These are phyloP conservation scores for Sternarchorhynchus goeldii DNA, from an alignment of 2,797 vertebrate species.

Conservation along the genomic window DNA sequence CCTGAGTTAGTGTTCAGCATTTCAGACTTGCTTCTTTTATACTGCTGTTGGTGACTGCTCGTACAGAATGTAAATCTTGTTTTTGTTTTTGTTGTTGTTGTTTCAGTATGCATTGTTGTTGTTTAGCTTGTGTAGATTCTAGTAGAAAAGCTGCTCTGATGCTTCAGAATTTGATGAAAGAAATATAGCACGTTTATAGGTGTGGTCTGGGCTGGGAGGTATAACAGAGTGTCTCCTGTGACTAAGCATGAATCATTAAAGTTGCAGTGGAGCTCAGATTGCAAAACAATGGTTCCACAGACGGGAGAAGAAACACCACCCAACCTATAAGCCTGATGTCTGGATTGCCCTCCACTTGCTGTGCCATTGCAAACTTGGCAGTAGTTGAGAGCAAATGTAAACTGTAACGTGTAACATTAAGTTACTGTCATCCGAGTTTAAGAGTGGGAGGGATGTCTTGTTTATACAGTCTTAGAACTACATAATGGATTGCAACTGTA, in stretches of 20 bases:
- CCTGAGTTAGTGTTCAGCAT: conserved; percentile 27
- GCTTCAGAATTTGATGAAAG: background rate
- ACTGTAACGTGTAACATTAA: too few species aligned
- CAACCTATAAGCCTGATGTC: conserved; percentile 12
- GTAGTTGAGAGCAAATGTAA: background rate
- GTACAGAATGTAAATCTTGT: background rate
- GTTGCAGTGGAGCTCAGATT: conserved; percentile 33
- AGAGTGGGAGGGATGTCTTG: too few species aligned
- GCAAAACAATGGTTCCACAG: conserved; percentile 37
- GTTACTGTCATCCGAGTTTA: too few species aligned
- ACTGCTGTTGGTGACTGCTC: background rate
- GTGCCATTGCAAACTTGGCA: background rate
- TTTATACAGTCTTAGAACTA: too few species aligned
- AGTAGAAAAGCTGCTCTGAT: background rate
- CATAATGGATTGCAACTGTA: too few species aligned
- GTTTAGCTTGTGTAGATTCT: background rate
- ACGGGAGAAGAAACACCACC: conserved; percentile 22
- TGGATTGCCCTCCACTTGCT: conserved; percentile 15
- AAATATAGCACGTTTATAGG: background rate
- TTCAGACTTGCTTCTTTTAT: background rate
- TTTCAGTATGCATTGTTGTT: too few species aligned
- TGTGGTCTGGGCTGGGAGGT: background rate
- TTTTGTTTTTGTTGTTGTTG: too few species aligned
- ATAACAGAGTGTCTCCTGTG: conserved; percentile 33
- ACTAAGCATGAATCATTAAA: conserved; percentile 48